Conservation (phyloP, 1,140 invertebrate genomes). For the Bombus waltoni region DNA sequence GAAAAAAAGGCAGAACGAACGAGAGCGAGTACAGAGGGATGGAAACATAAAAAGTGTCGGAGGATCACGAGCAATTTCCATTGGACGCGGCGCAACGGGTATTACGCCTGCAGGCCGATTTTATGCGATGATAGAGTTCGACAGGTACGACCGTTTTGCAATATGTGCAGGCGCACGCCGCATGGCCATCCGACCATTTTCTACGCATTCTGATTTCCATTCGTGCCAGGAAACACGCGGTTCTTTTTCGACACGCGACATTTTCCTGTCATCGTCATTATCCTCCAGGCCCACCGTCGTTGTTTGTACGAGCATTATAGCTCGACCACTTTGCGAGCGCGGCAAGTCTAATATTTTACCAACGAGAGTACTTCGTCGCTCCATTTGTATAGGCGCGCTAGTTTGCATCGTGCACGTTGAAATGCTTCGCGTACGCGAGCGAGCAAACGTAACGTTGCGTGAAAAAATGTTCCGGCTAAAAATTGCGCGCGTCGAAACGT, state of each 20-base stretch:
- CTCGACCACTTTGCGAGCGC: constrained; percentile 22
- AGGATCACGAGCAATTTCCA: constrained; percentile 63
- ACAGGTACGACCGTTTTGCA: constrained; percentile 50
- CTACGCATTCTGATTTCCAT: constrained; percentile 52
- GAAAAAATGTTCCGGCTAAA: not conserved
- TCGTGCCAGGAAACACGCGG: not conserved
- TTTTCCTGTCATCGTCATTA: not conserved
- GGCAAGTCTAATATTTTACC: constrained; percentile 45
- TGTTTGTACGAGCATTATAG: constrained; percentile 11
- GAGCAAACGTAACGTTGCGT: not conserved
- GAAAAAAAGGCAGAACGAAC: not conserved
- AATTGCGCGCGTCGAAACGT: constrained; percentile 8
- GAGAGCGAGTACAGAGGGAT: not conserved
- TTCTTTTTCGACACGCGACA: constrained; percentile 5
- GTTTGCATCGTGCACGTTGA: not conserved
- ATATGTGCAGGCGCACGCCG: constrained; percentile 32
- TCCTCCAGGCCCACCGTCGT: not conserved
- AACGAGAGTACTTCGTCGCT: not conserved
- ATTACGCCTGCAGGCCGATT: constrained; percentile 58
- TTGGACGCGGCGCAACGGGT: constrained; percentile 41
- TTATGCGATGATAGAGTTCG: constrained; percentile 60
- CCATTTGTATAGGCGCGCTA: constrained; percentile 3
- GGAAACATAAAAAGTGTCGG: constrained; percentile 59
- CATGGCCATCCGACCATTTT: constrained; percentile 43
- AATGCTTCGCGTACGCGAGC: not conserved